Conservation (phyloP, 2,888 invertebrate species). For the Incurvaria masculella region DNA sequence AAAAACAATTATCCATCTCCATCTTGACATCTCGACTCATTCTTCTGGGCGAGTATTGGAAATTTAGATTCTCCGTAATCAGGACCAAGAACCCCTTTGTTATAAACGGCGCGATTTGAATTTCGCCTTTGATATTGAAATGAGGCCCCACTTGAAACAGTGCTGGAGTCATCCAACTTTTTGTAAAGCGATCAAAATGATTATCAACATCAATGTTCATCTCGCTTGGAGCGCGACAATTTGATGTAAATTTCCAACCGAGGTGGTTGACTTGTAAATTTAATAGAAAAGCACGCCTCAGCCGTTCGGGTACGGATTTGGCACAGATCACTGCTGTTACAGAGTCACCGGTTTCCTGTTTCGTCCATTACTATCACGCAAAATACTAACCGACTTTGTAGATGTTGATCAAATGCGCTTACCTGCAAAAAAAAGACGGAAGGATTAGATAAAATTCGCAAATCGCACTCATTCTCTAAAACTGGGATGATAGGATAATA, state of each 20-base stretch:
- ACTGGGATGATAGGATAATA: too few species aligned
- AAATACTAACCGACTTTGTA: too few species aligned
- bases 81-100: constrained; percentile 51
- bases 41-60: constrained; percentile 55
- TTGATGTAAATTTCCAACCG: neutral
- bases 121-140: constrained; percentile 57
- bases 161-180: constrained; percentile 57
- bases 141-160: constrained; percentile 55
- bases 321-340: too few species aligned
- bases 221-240: neutral
- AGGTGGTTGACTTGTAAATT: neutral
- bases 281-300: neutral
- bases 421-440: too few species aligned
- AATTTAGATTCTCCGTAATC: constrained; percentile 56
- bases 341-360: too few species aligned
- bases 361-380: too few species aligned
- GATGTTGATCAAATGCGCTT: too few species aligned
- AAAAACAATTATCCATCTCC: constrained; percentile 16
- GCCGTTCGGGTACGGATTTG: neutral
- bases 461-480: too few species aligned
- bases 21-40: constrained; percentile 46
- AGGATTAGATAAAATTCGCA: too few species aligned
- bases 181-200: constrained; percentile 58
- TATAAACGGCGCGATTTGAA: constrained; percentile 57
- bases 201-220: constrained; percentile 18